Evolutionary conservation across 2,113 vertebrate genomes (phyloP), one percentile per base, ranked within the genome.

Genomic region (Lathamus discolor): DNA sequence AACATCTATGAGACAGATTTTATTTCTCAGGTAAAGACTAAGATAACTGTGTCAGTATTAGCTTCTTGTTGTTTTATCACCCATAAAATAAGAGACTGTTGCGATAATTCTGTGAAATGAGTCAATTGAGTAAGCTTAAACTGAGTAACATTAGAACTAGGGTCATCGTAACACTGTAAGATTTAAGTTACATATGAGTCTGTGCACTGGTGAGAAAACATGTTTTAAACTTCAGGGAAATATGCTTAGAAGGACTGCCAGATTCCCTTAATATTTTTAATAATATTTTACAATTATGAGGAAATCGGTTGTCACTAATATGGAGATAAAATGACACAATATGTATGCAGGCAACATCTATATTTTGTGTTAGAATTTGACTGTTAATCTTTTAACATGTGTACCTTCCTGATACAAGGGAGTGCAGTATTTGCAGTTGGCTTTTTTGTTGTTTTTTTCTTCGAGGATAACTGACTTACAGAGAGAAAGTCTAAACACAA

Each of bases 291-390:
- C 23, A 35, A n/a, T 54, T 70, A 46, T 27, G 35, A 59, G 6
- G 24, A 69, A 77, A 61, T 74, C 0, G 44, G 1, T 55, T 79
- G 35, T 49, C 20, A 85, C 17, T 79, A 69, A 43, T 54, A 23
- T 8, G 5, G 37, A 84, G 18, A 49, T 43, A 83, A 83, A 86
- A 27, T 46, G 10, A 15, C 6, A 2, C 28, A 67, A 82, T 51
- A 44, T 25, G 7, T 39, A 1, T 49, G 11, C 37, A 64, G 16
- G 41, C 1, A 0, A 59, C 4, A 0, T 33, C 37, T 37, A 3
- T 57, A 10, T 66, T 76, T 85, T 76, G 13, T 67, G 20, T 55
- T 70, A 72, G 23, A 85, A 57, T 10, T 74, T 17, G 23, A 52
- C 33, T 83, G 19, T 17, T 63, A 62, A 18, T 46, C 48, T 83